These are phyloP conservation scores for Plebejus melissa DNA, from an alignment of 2,888 invertebrate genomes.

Conservation along the genomic window DNA sequence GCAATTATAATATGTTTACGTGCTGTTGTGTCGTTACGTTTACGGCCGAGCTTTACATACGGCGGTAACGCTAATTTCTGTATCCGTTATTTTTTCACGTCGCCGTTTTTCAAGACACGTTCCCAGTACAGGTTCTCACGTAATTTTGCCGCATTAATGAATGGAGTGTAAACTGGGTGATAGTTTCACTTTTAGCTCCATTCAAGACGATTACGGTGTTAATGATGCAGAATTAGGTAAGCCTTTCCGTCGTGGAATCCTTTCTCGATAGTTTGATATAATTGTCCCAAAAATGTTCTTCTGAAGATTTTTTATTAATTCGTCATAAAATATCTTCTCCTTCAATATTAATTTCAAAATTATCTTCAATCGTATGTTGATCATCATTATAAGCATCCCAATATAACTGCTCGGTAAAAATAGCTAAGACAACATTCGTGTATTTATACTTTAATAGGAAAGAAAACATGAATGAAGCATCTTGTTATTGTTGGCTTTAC, in stretches of 20 bases:
- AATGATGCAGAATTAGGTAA: constrained; percentile 17
- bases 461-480: constrained; percentile 9
- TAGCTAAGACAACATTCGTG: neutral
- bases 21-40: constrained; percentile 19
- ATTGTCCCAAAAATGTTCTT: neutral
- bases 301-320: neutral
- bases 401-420: constrained; percentile 3
- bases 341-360: neutral
- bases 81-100: constrained; percentile 22
- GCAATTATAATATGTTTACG: constrained; percentile 25
- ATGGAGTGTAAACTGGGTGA: constrained; percentile 26
- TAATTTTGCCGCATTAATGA: constrained; percentile 13
- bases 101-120: constrained; percentile 22
- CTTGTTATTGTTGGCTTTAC: constrained; percentile 1
- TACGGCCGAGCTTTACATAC: constrained; percentile 10
- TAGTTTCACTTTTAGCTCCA: constrained; percentile 26
- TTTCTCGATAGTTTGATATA: neutral
- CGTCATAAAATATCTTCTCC: neutral
- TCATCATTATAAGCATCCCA: neutral
- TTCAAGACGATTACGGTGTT: constrained; percentile 23
- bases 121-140: constrained; percentile 24
- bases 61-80: constrained; percentile 22
- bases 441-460: neutral
- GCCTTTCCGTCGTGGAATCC: constrained; percentile 9
- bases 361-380: neutral